Conservation (phyloP, 1,140 invertebrate genomes). For the Pristionchus pacificus region DNA sequence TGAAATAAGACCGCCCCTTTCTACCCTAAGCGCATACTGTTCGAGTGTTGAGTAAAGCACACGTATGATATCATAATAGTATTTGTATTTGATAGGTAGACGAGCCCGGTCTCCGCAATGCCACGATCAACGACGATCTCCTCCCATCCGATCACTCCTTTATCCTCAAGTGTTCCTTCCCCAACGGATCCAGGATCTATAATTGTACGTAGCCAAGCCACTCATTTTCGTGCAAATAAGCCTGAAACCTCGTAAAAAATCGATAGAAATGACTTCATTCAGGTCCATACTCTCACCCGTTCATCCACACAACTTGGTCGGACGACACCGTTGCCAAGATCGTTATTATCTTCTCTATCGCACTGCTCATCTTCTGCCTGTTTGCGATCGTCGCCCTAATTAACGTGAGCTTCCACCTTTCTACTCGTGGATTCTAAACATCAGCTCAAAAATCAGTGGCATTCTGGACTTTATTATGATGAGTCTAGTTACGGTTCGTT, state of each 20-base stretch:
- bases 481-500: too few species aligned
- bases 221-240: neutral
- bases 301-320: constrained; percentile 47
- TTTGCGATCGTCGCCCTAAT: constrained; percentile 66
- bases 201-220: constrained; percentile 27
- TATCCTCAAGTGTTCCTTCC: constrained; percentile 22
- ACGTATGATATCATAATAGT: too few species aligned
- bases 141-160: constrained; percentile 23
- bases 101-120: constrained; percentile 25
- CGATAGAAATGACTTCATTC: constrained; percentile 33
- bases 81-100: too few species aligned
- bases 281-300: constrained; percentile 51
- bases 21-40: too few species aligned
- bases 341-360: constrained; percentile 62
- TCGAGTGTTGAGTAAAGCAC: too few species aligned
- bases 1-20: too few species aligned
- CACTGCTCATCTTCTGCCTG: constrained; percentile 63
- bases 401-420: constrained; percentile 42
- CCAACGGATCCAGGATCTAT: constrained; percentile 19
- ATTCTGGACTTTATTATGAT: neutral
- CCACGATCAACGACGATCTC: constrained; percentile 20
- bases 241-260: neutral
- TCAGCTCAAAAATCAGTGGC: too few species aligned
- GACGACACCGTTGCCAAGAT: constrained; percentile 61
- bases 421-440: too few species aligned